Evolutionary conservation across 2,113 vertebrate genomes (phyloP), one percentile per base, ranked within the genome.

Genomic region (Drymodes brunneopygia): DNA sequence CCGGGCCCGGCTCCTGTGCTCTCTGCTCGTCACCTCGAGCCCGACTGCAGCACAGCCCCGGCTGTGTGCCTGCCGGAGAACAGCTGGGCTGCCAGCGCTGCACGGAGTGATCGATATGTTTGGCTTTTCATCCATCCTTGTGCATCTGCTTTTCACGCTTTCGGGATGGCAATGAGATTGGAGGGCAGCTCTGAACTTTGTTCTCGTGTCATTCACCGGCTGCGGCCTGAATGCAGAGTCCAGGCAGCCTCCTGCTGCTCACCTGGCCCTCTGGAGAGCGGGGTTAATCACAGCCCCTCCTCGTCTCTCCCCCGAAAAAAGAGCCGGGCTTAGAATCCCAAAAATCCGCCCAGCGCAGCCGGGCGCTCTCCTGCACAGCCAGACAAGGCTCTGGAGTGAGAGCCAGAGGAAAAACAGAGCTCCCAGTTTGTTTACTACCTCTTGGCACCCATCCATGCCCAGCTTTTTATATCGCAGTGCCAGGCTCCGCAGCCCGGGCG

Each of bases 391-490:
- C 29, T 7, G 72, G 66, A 69, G 90, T 12, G 81, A 91, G 79
- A 96, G 78, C 70, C 86, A 89, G 89, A 87, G 81, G 62, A 40
- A 93, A 91, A 96, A 90, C 78, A 92, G 88, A 95, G 93, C 77
- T 96, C 82, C 71, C 88, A 17, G 87, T 95, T 95, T 97, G 93
- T 96, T 96, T 96, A 96, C 96, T 97, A 93, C 93, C 90, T 95
- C 86, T 23, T 97, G 96, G 94, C 95, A 92, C 51, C 3, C 51
- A 15, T 94, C 95, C 96, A 96, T 53, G 12, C 40, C 79, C 87
- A 2, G 94, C 71, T 88, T 88, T 94, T 92, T 61, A n/a, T 80
- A 67, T 48, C 61, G 16, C 45, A 1, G 23, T 38, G 50, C 62
- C 84, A 12, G 69, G 18, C 85, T 97, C 24, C 2, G 78, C 87